Conservation (phyloP, 2,113 vertebrate species). For the Ophiodon elongatus region DNA sequence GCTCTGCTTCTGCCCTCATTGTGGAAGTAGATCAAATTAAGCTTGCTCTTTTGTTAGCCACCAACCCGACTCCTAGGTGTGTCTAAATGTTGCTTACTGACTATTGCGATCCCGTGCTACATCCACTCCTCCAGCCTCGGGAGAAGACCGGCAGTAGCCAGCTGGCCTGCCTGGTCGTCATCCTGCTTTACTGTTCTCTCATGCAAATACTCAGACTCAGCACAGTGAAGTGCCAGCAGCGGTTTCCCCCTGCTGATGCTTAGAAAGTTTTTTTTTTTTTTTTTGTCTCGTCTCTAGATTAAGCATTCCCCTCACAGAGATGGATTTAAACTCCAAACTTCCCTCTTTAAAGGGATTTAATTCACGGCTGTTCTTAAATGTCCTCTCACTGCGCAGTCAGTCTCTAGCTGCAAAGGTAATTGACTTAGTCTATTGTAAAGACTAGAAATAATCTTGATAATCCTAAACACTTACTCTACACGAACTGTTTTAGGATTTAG, state of each 20-base stretch:
- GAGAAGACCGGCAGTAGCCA: not conserved
- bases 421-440: constrained; percentile 11
- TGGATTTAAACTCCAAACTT: constrained; percentile 27
- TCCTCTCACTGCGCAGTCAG: constrained; percentile 9
- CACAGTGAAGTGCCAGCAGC: constrained; percentile 8
- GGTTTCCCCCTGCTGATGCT: constrained; percentile 21
- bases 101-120: not conserved
- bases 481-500: not conserved
- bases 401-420: constrained; percentile 27
- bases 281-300: constrained; percentile 13
- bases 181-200: constrained; percentile 8
- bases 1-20: not conserved
- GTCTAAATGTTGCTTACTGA: not conserved
- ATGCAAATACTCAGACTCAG: constrained; percentile 7
- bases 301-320: constrained; percentile 7
- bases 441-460: constrained; percentile 26
- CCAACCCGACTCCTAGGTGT: not conserved
- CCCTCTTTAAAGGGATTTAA: constrained; percentile 47
- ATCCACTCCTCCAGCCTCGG: constrained; percentile 16
- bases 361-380: constrained; percentile 25
- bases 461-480: not conserved
- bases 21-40: not conserved
- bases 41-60: not conserved
- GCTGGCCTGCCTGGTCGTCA: not conserved
- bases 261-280: constrained; percentile 2